These are phyloP conservation scores for Lordiphosa collinella DNA, from an alignment of 1,140 invertebrate species.

Conservation along the genomic window DNA sequence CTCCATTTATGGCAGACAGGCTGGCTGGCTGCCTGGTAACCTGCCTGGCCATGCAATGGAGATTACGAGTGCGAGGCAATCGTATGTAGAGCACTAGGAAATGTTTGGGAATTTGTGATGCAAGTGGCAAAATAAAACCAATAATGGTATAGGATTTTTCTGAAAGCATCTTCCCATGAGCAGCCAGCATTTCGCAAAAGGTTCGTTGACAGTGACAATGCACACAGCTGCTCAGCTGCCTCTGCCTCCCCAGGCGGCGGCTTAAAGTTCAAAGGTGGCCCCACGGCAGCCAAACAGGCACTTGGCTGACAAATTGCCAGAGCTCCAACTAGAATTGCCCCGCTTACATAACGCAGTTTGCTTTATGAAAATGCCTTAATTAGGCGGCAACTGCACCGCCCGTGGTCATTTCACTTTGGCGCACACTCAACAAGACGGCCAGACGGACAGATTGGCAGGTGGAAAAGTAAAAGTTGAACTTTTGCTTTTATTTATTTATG, in stretches of 20 bases:
- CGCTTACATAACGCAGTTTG: slow-evolving; percentile 54
- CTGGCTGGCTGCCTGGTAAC: slow-evolving; percentile 26
- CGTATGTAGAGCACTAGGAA: slow-evolving; percentile 68
- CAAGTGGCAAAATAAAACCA: slow-evolving; percentile 7
- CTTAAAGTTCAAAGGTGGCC: slow-evolving; percentile 46
- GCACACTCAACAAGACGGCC: slow-evolving; percentile 9
- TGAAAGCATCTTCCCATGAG: slow-evolving; percentile 31
- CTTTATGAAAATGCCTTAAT: slow-evolving; percentile 58
- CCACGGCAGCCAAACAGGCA: slow-evolving; percentile 24
- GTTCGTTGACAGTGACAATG: slow-evolving; percentile 54
- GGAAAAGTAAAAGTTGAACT: slow-evolving; percentile 60
- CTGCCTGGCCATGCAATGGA: slow-evolving; percentile 42
- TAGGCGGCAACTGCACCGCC: slow-evolving; percentile 7
- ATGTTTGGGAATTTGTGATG: slow-evolving; percentile 19
- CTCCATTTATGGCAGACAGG: slow-evolving; percentile 70
- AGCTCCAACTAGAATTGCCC: slow-evolving; percentile 45
- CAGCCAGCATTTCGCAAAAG: slow-evolving; percentile 35
- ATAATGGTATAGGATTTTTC: neutral
- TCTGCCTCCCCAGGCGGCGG: slow-evolving; percentile 18
- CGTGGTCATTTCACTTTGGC: slow-evolving; percentile 7
- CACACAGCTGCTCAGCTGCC: slow-evolving; percentile 25
- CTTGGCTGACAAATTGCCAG: slow-evolving; percentile 61
- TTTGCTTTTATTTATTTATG: slow-evolving; percentile 27
- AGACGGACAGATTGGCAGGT: neutral
- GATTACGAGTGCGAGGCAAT: slow-evolving; percentile 39